These are phyloP conservation scores for Puntigrus tetrazona DNA, from an alignment of 2,113 vertebrate genomes.

Conservation along the genomic window DNA sequence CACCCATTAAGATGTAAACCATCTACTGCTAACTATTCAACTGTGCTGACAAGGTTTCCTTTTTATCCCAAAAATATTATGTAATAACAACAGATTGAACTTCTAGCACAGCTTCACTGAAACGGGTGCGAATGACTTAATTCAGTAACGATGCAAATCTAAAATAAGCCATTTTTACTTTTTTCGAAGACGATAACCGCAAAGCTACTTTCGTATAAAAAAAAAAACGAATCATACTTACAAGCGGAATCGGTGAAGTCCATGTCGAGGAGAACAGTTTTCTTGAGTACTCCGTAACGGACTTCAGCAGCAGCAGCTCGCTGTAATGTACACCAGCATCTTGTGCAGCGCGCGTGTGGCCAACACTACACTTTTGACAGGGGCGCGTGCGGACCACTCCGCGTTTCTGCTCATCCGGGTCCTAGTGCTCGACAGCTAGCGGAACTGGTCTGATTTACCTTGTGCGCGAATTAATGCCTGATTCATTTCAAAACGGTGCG, in stretches of 20 bases:
- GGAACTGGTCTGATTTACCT: background rate
- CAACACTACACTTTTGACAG: conserved; percentile 45
- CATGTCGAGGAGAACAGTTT: background rate
- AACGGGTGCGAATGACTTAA: background rate
- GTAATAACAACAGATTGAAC: background rate
- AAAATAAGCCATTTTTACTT: background rate
- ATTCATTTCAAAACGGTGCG: too few species aligned
- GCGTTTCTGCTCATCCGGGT: background rate
- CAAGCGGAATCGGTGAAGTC: conserved; percentile 12
- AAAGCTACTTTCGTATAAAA: background rate
- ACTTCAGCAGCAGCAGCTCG: background rate
- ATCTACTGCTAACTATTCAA: background rate
- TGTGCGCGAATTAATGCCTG: too few species aligned
- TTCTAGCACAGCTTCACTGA: background rate
- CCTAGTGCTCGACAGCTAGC: background rate
- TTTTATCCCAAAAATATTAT: background rate
- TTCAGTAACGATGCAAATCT: background rate
- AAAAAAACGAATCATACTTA: conserved; percentile 3
- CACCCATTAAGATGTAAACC: background rate
- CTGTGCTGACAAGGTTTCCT: background rate
- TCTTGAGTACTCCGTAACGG: background rate
- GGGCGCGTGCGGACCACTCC: conserved; percentile 10
- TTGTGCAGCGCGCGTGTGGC: conserved; percentile 21
- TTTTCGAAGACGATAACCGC: background rate
- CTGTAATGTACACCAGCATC: conserved; percentile 4